phyloP scores from a whole-genome alignment of 2,113 vertebrate species.

The Rhinolophus ferrumequinum region DNA sequence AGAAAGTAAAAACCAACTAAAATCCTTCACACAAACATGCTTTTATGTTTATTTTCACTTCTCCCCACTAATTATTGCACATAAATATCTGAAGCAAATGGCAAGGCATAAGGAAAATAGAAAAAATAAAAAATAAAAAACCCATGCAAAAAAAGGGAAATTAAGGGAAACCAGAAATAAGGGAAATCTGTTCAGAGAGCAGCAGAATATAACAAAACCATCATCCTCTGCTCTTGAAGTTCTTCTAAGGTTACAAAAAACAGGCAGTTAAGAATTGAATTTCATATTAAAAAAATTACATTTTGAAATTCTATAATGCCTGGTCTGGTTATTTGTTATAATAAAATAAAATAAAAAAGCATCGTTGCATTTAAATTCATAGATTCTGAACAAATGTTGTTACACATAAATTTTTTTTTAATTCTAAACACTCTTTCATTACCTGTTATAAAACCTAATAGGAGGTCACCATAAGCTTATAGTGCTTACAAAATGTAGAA shows the following conservation, averaged over 20 bases:
- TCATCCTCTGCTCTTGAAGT: background rate
- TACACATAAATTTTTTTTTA: background rate
- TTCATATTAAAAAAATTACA: background rate
- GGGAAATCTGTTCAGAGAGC: background rate
- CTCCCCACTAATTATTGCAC: background rate
- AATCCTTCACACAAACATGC: background rate
- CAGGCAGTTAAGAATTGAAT: background rate
- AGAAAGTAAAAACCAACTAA: constrained; percentile 10
- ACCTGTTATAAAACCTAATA: constrained; percentile 11
- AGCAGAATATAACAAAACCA: background rate
- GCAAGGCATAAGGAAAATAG: background rate
- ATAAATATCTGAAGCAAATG: background rate
- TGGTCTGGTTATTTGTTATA: background rate
- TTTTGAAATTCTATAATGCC: constrained; percentile 36
- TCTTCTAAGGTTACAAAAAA: background rate
- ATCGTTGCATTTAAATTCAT: background rate
- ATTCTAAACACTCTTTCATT: constrained; percentile 32
- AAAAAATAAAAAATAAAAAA: background rate
- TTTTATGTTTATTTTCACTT: constrained; percentile 14
- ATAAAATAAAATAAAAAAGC: constrained; percentile 16
- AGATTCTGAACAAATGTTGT: background rate
- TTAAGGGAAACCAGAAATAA: background rate
- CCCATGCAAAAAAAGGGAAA: background rate
- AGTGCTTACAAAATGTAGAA: constrained; percentile 54
- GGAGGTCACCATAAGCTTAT: background rate